Percentiles rank a stretch among this genome's conserved stretches.
phyloP scores from a whole-genome alignment of 2,888 invertebrate genomes.

The Agrilus cyanescens region DNA sequence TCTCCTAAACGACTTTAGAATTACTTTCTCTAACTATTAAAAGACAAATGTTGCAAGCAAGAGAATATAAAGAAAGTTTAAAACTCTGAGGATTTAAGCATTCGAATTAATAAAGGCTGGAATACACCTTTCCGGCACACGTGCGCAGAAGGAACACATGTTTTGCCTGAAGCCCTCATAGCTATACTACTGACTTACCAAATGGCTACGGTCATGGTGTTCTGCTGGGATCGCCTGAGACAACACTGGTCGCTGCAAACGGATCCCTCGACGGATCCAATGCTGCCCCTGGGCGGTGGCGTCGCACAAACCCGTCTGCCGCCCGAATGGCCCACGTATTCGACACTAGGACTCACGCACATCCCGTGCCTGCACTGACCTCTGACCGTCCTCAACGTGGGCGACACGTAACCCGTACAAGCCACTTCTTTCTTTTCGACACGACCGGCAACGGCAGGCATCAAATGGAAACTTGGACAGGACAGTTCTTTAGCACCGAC shows the following conservation, averaged over 20 bases:
- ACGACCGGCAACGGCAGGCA: constrained; percentile 15
- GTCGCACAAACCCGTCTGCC: constrained; percentile 42
- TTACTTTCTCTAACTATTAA: no score
- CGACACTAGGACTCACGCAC: constrained; percentile 38
- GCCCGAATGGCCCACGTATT: constrained; percentile 52
- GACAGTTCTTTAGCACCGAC: constrained; percentile 18
- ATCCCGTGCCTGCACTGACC: constrained; percentile 36
- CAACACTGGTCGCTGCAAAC: constrained; percentile 30
- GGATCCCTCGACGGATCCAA: constrained; percentile 23
- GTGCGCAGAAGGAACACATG: neutral
- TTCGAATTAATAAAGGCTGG: no score
- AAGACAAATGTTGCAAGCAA: no score
- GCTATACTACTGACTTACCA: constrained; percentile 35
- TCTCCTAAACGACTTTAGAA: no score
- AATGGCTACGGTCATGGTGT: constrained; percentile 26
- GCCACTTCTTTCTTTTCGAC: constrained; percentile 21
- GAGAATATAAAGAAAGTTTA: no score
- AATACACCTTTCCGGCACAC: constrained; percentile 1
- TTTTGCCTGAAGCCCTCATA: neutral
- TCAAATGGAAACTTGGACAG: constrained; percentile 25
- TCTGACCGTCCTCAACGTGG: constrained; percentile 22
- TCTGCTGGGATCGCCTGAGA: constrained; percentile 24
- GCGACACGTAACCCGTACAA: constrained; percentile 25
- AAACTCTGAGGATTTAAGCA: no score
- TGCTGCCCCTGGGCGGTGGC: constrained; percentile 31